phyloP scores from a whole-genome alignment of 1,140 invertebrate species.

The Vanessa tameamea region DNA sequence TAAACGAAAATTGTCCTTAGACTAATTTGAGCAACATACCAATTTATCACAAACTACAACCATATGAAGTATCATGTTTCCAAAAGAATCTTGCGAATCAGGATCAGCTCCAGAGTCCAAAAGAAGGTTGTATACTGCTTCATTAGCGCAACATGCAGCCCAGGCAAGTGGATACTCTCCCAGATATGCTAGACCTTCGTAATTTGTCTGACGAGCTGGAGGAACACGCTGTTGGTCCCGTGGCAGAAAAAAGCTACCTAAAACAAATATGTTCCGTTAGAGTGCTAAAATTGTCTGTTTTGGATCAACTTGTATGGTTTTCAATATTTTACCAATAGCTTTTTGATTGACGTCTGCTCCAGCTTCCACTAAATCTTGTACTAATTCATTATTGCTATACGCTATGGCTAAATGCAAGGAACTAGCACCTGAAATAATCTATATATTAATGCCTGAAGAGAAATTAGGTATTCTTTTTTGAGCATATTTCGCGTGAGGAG shows the following conservation, averaged over 20 bases:
- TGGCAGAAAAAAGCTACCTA: slow-evolving; percentile 94
- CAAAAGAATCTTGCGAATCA: slow-evolving; percentile 94
- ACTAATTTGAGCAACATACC: slow-evolving; percentile 77
- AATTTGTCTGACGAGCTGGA: slow-evolving; percentile 91
- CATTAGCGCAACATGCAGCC: slow-evolving; percentile 97
- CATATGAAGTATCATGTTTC: slow-evolving; percentile 99
- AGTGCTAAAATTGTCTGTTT: background rate
- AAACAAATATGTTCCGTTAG: slow-evolving; percentile 5
- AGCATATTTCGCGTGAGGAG: too few relatives aligned
- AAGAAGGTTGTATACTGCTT: slow-evolving; percentile 98
- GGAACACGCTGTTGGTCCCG: slow-evolving; percentile 91
- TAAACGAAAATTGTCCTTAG: background rate
- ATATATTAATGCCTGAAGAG: too few relatives aligned
- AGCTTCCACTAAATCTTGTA: slow-evolving; percentile 93
- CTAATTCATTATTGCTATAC: slow-evolving; percentile 97
- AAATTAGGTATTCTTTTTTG: too few relatives aligned
- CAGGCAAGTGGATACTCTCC: slow-evolving; percentile 98
- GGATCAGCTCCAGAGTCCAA: slow-evolving; percentile 95
- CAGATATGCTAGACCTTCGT: slow-evolving; percentile 96
- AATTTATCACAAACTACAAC: slow-evolving; percentile 98
- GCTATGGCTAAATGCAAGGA: slow-evolving; percentile 97
- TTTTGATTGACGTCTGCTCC: slow-evolving; percentile 95
- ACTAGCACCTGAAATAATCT: slow-evolving; percentile 86
- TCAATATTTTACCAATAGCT: slow-evolving; percentile 86
- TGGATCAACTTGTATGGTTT: background rate